Percentiles rank a stretch among this genome's conserved stretches.
Conservation (phyloP, 2,113 vertebrate genomes). For the Tragelaphus strepsiceros region DNA sequence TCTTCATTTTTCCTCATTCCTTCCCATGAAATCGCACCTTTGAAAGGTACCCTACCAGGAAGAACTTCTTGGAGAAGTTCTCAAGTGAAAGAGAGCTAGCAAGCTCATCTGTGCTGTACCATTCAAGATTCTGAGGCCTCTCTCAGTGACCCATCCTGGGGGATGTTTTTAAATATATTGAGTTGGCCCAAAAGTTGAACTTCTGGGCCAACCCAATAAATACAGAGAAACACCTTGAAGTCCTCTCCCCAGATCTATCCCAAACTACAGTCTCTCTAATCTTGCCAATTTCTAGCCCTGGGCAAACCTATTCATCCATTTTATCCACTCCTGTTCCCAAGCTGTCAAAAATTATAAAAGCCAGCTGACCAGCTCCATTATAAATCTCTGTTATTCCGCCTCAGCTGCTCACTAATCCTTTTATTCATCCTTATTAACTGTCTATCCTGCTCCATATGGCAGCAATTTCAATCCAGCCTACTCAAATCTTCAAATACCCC, state of each 20-base stretch:
- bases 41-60: not conserved
- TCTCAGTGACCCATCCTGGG: not conserved
- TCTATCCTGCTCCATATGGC: conserved; percentile 2
- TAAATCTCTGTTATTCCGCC: conserved; percentile 23
- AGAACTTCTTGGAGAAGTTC: not conserved
- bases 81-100: not conserved
- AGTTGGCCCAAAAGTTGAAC: not conserved
- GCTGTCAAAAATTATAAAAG: conserved; percentile 39
- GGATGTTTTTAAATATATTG: not conserved
- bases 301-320: conserved; percentile 21
- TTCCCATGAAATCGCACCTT: not conserved
- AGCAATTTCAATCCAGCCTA: conserved; percentile 7
- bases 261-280: not conserved
- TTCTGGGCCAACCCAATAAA: not conserved
- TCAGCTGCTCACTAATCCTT: conserved; percentile 13
- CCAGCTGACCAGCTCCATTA: not conserved
- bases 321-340: conserved; percentile 26
- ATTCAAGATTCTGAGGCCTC: not conserved
- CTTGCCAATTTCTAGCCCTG: not conserved
- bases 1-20: not conserved
- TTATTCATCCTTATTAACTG: conserved; percentile 46
- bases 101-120: not conserved
- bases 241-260: not conserved
- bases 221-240: not conserved
- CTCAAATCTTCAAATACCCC: not conserved